phyloP scores from a whole-genome alignment of 2,888 invertebrate species.

The Meteorus colon region DNA sequence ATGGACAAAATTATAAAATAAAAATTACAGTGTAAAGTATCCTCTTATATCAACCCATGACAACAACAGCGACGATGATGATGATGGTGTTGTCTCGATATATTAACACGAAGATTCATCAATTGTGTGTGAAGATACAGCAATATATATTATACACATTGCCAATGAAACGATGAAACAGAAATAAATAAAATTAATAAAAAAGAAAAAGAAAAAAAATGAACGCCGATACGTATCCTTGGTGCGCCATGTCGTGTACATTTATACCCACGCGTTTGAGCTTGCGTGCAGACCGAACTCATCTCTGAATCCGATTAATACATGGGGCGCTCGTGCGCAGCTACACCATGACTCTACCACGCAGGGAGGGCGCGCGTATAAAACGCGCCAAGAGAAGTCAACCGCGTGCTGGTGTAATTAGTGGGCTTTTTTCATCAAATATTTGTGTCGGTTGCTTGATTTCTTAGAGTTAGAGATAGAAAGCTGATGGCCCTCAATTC shows the following conservation, averaged over 20 bases:
- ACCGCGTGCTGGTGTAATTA: constrained; percentile 40
- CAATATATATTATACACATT: neutral
- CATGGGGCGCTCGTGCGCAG: constrained; percentile 16
- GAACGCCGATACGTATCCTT: neutral
- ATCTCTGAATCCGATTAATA: constrained; percentile 35
- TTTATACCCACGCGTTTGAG: constrained; percentile 38
- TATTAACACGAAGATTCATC: constrained; percentile 12
- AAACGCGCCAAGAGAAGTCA: constrained; percentile 18
- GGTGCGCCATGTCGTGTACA: constrained; percentile 37
- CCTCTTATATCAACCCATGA: neutral
- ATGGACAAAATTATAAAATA: neutral
- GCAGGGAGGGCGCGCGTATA: neutral
- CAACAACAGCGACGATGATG: neutral
- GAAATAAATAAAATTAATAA: neutral
- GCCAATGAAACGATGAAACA: neutral
- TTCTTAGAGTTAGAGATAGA: constrained; percentile 50
- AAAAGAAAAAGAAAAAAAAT: too few species aligned
- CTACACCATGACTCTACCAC: neutral
- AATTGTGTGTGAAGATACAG: constrained; percentile 4
- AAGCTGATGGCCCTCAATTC: constrained; percentile 25
- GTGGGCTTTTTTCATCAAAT: constrained; percentile 22
- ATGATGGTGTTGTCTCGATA: neutral
- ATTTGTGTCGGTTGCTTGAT: constrained; percentile 42
- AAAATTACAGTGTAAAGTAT: neutral
- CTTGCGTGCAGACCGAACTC: constrained; percentile 31